These are phyloP conservation scores for Trissolcus japonicus DNA, from an alignment of 2,888 invertebrate species.

Conservation along the genomic window DNA sequence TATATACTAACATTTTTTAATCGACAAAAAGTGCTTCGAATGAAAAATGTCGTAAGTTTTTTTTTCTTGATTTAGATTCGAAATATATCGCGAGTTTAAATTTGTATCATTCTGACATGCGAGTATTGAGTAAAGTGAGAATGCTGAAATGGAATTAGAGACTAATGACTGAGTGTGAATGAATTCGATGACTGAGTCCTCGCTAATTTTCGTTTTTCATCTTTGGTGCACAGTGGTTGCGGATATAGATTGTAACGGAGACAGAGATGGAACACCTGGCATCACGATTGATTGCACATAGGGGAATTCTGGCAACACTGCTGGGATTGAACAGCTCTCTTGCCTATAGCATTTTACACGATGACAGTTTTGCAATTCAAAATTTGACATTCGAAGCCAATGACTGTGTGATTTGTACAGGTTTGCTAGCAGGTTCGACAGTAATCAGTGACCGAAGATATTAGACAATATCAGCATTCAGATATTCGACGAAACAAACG, in stretches of 20 bases:
- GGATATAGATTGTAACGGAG: constrained; percentile 20
- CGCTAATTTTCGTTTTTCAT: constrained; percentile 10
- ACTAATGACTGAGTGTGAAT: background rate
- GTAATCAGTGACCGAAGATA: constrained; percentile 31
- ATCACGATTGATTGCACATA: constrained; percentile 43
- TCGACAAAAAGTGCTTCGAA: background rate
- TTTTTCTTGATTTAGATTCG: background rate
- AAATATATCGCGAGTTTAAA: background rate
- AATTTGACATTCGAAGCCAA: constrained; percentile 44
- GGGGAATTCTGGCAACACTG: constrained; percentile 33
- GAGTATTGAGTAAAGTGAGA: background rate
- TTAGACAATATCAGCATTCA: background rate
- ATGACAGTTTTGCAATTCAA: constrained; percentile 51
- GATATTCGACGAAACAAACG: too few species aligned
- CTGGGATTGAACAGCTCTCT: constrained; percentile 21
- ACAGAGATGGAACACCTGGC: constrained; percentile 33
- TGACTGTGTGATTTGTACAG: constrained; percentile 41
- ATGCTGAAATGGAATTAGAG: background rate
- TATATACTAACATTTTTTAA: constrained; percentile 1
- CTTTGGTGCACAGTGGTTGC: background rate
- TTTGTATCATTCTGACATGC: too few species aligned
- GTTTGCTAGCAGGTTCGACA: constrained; percentile 20
- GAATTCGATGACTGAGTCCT: background rate
- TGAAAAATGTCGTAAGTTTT: background rate
- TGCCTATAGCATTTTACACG: constrained; percentile 30